A percentile compares a stretch with the other conserved stretches of the same genome.
Conservation (phyloP, 30 jellyfish, hydroid and myxozoan genomes). For the Sanderia malayensis region DNA sequence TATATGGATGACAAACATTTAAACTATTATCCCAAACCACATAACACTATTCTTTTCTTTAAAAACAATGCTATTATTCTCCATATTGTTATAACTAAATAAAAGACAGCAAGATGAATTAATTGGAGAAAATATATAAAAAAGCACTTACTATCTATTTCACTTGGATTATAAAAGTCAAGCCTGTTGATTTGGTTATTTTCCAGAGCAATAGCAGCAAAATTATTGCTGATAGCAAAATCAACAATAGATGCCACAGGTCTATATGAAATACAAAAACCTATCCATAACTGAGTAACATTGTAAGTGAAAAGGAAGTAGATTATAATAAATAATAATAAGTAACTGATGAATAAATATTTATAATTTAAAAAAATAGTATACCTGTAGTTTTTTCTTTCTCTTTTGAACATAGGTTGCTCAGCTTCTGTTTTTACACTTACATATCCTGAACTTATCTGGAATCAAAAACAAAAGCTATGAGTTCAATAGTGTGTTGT, state of each 20-base stretch:
- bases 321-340: too few relatives aligned
- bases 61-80: too few relatives aligned
- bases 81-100: too few relatives aligned
- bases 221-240: constrained; percentile 65
- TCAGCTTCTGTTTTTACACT: constrained; percentile 74
- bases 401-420: constrained; percentile 87
- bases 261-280: constrained; percentile 55
- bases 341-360: too few relatives aligned
- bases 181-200: constrained; percentile 61
- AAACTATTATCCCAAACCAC: too few relatives aligned
- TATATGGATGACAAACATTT: too few relatives aligned
- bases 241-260: constrained; percentile 77
- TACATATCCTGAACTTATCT: constrained; percentile 91
- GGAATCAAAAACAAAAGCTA: not conserved
- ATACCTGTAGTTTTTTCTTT: constrained; percentile 68
- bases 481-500: too few relatives aligned
- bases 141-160: constrained; percentile 77
- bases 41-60: too few relatives aligned
- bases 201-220: constrained; percentile 82
- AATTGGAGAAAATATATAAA: too few relatives aligned
- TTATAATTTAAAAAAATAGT: not conserved
- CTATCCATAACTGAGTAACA: too few relatives aligned
- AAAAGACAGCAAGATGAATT: too few relatives aligned
- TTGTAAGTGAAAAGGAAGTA: too few relatives aligned
- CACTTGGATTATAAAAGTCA: constrained; percentile 67